Evolutionary conservation across 1,140 invertebrate species (phyloP).

Genomic region (Cotesia glomerata): DNA sequence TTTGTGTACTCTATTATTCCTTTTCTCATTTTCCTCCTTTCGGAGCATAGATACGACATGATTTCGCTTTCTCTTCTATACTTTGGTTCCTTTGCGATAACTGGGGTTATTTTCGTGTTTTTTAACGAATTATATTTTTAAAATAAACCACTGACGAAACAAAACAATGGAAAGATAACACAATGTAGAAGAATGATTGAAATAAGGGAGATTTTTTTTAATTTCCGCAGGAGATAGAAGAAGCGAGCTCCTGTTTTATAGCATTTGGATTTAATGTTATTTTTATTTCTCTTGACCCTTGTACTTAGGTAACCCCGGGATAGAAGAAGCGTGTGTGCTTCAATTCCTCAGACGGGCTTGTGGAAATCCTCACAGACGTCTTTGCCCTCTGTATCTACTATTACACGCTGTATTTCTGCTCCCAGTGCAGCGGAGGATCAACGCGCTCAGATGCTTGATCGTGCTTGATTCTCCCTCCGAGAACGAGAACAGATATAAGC

Average conservation of each 20-base stretch:
- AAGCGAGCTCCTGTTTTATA: conserved; percentile 42
- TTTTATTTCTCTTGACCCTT: conserved; percentile 20
- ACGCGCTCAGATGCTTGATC: too few relatives aligned
- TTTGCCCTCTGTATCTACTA: not conserved
- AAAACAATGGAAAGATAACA: not conserved
- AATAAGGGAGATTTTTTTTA: not conserved
- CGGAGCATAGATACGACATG: conserved; percentile 32
- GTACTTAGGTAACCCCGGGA: conserved; percentile 18
- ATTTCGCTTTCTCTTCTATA: not conserved
- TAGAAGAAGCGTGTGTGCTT: conserved; percentile 10
- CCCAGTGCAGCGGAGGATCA: too few relatives aligned
- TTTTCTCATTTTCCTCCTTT: conserved; percentile 16
- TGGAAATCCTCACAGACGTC: conserved; percentile 30
- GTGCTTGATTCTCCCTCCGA: too few relatives aligned
- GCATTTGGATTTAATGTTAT: conserved; percentile 23
- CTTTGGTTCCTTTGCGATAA: conserved; percentile 26
- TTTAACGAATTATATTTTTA: conserved; percentile 25
- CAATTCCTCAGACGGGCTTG: conserved; percentile 32
- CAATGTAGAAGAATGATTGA: not conserved
- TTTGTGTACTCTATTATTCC: conserved; percentile 2
- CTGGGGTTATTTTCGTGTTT: conserved; percentile 33
- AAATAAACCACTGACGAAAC: not conserved
- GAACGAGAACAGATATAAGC: too few relatives aligned
- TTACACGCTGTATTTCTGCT: too few relatives aligned
- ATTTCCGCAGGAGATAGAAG: conserved; percentile 23